Base-by-base conservation (phyloP, 2,113 vertebrate genomes). In the Trichechus manatus region DNA sequence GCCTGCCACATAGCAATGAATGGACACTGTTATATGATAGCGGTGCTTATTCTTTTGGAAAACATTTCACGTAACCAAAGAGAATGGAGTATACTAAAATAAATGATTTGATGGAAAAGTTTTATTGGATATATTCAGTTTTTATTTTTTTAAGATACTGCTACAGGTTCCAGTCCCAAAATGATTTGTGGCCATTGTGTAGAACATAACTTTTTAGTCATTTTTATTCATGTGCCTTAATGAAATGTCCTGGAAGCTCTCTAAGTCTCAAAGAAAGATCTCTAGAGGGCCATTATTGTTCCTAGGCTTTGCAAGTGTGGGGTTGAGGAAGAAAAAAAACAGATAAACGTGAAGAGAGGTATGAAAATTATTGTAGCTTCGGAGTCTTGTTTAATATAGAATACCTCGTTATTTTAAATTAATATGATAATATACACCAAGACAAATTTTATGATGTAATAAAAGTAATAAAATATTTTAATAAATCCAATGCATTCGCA, bases 161-260 rank as follows among this genome's bases (percentile, higher is more conserved):
- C n/a, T 72, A 27, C 2, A 39, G 23, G 27, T 87, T 9, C 59
- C 39, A 68, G 64, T 61, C 27, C 50, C 77, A 56, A 31, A 64
- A 53, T 84, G 77, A 92, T 92, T 91, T 97, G 87, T 68, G 88
- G 75, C 42, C 53, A 68, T 83, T 80, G 50, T 82, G n/a, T 77
- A 59, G 39, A 77, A 81, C 75, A 61, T 88, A 14, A 53, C 64
- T 95, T 91, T 96, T 92, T 64, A 94, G 70, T 96, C 78, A 61
- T 89, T 95, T 94, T 96, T 85, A 74, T 36, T 82, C 85, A 79
- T 82, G 20, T 81, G n/a, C 36, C n/a, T 92, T 94, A 95, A 82
- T 81, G 66, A 95, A 96, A 83, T 94, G 78, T 82, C 93, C 66
- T 39, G 9, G 75, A 61, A 59, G 25, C 36, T 95, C 44, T 90